A percentile compares a stretch with the other conserved stretches of the same genome.
Evolutionary conservation across 1,140 invertebrate species (phyloP).

Genomic region (Drosophila baimaii): DNA sequence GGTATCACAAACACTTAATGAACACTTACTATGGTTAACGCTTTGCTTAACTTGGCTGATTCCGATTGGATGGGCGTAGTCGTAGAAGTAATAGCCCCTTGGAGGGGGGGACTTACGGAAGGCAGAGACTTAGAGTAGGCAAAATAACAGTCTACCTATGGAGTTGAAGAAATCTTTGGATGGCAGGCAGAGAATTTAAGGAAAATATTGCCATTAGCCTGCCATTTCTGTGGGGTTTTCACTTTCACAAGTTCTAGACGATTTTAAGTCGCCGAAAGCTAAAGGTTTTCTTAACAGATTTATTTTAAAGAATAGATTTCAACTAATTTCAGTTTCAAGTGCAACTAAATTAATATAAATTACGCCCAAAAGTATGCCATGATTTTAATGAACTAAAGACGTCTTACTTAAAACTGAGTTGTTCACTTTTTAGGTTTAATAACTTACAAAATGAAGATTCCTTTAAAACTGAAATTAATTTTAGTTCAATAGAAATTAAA

Average conservation of each 20-base stretch:
- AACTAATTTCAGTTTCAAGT: not conserved
- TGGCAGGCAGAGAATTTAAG: not conserved
- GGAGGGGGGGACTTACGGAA: not conserved
- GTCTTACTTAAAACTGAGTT: not conserved
- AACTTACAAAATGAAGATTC: no score
- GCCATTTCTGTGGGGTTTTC: not conserved
- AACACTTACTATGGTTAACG: constrained; percentile 64
- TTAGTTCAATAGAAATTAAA: no score
- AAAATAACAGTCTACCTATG: constrained; percentile 1
- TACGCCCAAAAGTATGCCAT: not conserved
- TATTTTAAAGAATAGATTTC: not conserved
- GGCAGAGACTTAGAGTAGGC: constrained; percentile 19
- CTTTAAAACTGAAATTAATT: no score
- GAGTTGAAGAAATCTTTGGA: not conserved
- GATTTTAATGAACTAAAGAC: not conserved
- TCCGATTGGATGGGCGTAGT: constrained; percentile 29
- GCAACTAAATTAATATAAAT: not conserved
- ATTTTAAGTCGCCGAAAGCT: no score
- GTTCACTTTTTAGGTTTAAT: no score
- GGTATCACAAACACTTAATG: constrained; percentile 73
- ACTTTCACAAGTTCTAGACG: not conserved
- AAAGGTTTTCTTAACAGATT: no score
- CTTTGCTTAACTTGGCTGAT: constrained; percentile 24
- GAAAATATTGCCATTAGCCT: not conserved
- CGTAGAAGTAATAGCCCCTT: not conserved